Conservation (phyloP, 1,140 invertebrate species). For the Oryctes rhinoceros region DNA sequence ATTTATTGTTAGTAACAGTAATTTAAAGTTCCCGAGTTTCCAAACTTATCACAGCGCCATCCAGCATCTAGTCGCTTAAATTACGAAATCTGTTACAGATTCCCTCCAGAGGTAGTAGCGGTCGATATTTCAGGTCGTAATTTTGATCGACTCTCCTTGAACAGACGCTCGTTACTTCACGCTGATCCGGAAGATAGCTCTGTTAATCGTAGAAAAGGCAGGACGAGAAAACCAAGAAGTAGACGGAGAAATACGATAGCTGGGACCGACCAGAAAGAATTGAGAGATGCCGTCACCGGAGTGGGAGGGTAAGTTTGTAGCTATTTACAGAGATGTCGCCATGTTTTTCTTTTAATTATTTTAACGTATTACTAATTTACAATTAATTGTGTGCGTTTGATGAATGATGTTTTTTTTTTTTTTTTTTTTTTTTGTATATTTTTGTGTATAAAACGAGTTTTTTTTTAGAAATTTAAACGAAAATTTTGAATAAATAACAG, state of each 20-base stretch:
- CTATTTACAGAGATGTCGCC: neutral
- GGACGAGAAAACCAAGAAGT: conserved; percentile 76
- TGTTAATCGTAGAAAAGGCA: conserved; percentile 74
- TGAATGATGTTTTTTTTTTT: too few relatives aligned
- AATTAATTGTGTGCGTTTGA: too few relatives aligned
- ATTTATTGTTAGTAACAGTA: too few relatives aligned
- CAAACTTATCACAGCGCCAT: neutral
- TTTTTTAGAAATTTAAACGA: too few relatives aligned
- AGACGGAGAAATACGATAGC: conserved; percentile 88
- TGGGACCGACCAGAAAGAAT: conserved; percentile 86
- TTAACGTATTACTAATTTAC: too few relatives aligned
- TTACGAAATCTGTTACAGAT: conserved; percentile 65
- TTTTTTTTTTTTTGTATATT: too few relatives aligned
- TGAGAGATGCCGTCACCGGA: conserved; percentile 75
- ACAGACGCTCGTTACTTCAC: conserved; percentile 80
- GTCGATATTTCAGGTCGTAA: conserved; percentile 86
- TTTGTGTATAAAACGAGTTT: too few relatives aligned
- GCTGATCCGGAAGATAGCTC: conserved; percentile 62
- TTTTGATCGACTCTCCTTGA: conserved; percentile 86
- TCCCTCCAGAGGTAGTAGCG: conserved; percentile 84
- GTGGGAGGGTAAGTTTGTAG: conserved; percentile 72
- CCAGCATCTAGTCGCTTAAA: neutral
- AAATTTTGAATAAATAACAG: too few relatives aligned
- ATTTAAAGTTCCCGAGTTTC: too few relatives aligned
- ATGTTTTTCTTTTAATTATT: too few relatives aligned